Evolutionary conservation across 2,113 vertebrate species (phyloP).

Genomic region (Leucopsar rothschildi): DNA sequence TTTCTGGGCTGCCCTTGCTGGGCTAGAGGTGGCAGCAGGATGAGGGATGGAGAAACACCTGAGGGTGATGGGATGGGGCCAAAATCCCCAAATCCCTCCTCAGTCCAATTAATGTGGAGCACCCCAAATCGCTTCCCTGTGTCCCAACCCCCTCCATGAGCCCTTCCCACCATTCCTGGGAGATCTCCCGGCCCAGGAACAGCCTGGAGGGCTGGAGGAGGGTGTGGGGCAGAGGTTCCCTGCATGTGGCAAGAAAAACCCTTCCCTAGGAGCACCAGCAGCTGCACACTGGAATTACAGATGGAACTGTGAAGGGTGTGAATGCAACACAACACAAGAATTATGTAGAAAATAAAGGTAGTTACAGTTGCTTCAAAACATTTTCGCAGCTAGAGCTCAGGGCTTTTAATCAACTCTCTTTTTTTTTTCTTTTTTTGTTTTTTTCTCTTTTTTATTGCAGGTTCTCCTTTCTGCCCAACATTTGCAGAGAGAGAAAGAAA

Average conservation of each 20-base stretch:
- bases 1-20: not conserved
- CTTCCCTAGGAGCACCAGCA: rapidly evolving
- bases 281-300: not conserved
- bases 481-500: conserved; percentile 2
- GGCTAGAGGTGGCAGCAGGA: not conserved
- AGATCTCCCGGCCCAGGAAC: not conserved
- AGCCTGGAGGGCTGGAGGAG: not conserved
- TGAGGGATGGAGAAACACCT: not conserved
- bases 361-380: conserved; percentile 30
- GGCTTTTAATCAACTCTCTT: not conserved
- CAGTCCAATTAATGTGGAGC: rapidly evolving
- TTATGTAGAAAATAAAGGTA: conserved; percentile 29
- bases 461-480: conserved; percentile 23
- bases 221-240: rapidly evolving
- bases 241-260: not conserved
- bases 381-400: not conserved
- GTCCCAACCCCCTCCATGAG: rapidly evolving
- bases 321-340: not conserved
- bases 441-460: not conserved
- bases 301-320: not conserved
- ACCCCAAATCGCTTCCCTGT: rapidly evolving
- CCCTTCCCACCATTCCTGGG: not conserved
- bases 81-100: not conserved
- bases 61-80: rapidly evolving
- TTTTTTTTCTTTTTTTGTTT: rapidly evolving